Conservation (phyloP, 1,140 invertebrate species). For the Phocides pigmalion region DNA sequence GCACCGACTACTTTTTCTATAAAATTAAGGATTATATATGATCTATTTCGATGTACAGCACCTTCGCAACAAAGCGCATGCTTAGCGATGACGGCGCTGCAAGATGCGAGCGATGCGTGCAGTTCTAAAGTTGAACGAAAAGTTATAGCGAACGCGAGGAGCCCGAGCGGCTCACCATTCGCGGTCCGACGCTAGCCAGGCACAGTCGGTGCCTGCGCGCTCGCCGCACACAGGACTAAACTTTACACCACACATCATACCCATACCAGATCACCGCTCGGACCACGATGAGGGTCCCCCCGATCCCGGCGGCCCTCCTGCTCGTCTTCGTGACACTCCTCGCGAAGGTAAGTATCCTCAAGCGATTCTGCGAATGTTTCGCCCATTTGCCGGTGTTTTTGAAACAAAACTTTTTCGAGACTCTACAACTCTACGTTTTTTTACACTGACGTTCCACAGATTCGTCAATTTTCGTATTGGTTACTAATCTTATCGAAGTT, state of each 20-base stretch:
- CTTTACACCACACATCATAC: constrained; percentile 57
- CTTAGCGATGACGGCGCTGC: constrained; percentile 53
- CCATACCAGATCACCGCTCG: constrained; percentile 47
- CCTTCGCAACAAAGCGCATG: constrained; percentile 46
- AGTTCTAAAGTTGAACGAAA: constrained; percentile 56
- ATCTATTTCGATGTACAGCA: constrained; percentile 11
- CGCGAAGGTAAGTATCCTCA: constrained; percentile 56
- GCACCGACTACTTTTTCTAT: too few species aligned
- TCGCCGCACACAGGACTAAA: constrained; percentile 52
- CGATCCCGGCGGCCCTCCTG: constrained; percentile 55
- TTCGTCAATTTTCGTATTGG: constrained; percentile 27
- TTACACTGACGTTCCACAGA: constrained; percentile 22
- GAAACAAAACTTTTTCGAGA: constrained; percentile 32
- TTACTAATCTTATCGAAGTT: constrained; percentile 33
- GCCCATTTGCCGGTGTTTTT: constrained; percentile 21
- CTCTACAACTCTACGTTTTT: constrained; percentile 1
- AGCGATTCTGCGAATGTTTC: constrained; percentile 39
- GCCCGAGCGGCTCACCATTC: constrained; percentile 55
- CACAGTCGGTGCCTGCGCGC: constrained; percentile 66
- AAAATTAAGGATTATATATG: constrained; percentile 15
- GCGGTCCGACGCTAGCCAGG: constrained; percentile 68
- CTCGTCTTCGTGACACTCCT: constrained; percentile 49
- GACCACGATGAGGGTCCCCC: constrained; percentile 63
- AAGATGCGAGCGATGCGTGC: constrained; percentile 51
- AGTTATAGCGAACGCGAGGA: constrained; percentile 47